These are phyloP conservation scores for Hoplodrina ambigua DNA, from an alignment of 2,888 invertebrate species.

Conservation along the genomic window DNA sequence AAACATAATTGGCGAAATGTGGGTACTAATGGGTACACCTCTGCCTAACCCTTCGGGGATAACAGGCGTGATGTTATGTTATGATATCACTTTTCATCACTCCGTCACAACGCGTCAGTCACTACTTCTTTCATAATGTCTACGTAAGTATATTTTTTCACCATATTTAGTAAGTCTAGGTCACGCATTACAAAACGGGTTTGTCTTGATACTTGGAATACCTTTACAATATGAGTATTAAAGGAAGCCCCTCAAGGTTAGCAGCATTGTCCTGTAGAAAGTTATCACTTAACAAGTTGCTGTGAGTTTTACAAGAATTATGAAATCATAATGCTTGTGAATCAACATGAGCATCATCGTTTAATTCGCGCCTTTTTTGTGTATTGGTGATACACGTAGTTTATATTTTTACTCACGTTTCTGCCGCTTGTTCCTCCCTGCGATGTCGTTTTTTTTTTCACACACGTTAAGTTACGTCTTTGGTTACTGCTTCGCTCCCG, in stretches of 20 bases:
- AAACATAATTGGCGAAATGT: too few species aligned
- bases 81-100: background rate
- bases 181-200: slow-evolving; percentile 45
- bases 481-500: too few species aligned
- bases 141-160: slow-evolving; percentile 14
- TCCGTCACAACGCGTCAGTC: background rate
- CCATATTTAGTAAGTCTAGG: slow-evolving; percentile 29
- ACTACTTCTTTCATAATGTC: slow-evolving; percentile 31
- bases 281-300: slow-evolving; percentile 23
- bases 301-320: slow-evolving; percentile 39
- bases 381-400: background rate
- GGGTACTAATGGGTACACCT: too few species aligned
- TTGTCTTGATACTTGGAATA: slow-evolving; percentile 25
- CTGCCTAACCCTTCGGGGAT: too few species aligned
- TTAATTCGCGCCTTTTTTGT: slow-evolving; percentile 19
- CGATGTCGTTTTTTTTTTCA: too few species aligned
- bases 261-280: slow-evolving; percentile 42
- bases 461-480: too few species aligned
- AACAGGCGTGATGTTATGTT: too few species aligned
- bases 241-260: slow-evolving; percentile 45
- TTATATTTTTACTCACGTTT: too few species aligned
- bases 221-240: slow-evolving; percentile 1
- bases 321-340: slow-evolving; percentile 30
- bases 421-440: too few species aligned
- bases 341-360: slow-evolving; percentile 30